phyloP scores from a whole-genome alignment of 2,888 invertebrate genomes.

The Lasioglossum malachurum region DNA sequence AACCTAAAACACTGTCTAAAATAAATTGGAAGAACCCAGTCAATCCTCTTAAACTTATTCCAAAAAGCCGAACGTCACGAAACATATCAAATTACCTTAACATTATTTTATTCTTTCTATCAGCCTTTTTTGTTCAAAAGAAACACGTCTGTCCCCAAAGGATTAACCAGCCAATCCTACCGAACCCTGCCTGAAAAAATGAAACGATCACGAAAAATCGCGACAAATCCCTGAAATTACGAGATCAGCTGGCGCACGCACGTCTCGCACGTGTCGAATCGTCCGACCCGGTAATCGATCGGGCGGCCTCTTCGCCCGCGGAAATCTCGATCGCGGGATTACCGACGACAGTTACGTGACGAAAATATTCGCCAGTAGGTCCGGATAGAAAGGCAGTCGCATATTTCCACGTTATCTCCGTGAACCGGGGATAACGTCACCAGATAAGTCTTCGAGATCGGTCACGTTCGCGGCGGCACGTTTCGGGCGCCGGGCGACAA shows the following conservation, averaged over 20 bases:
- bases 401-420: slow-evolving; percentile 66
- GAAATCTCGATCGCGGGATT: not conserved
- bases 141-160: not conserved
- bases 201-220: not conserved
- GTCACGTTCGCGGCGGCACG: slow-evolving; percentile 65
- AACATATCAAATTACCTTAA: not conserved
- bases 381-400: slow-evolving; percentile 38
- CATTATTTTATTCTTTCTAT: not conserved
- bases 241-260: not conserved
- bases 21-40: too few species aligned
- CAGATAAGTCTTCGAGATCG: slow-evolving; percentile 60
- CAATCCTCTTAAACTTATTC: too few species aligned
- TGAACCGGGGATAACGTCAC: slow-evolving; percentile 61
- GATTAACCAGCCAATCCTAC: not conserved
- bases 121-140: not conserved
- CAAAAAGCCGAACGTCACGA: too few species aligned
- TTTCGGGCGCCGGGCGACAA: slow-evolving; percentile 57
- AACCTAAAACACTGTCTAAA: too few species aligned
- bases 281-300: not conserved
- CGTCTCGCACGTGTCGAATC: not conserved
- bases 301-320: not conserved
- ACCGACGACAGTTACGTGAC: not conserved
- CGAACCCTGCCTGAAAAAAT: not conserved
- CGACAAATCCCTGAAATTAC: not conserved
- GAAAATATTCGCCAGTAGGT: slow-evolving; percentile 5